phyloP scores from a whole-genome alignment of 2,797 vertebrate species.

The Sternarchorhynchus goeldii region DNA sequence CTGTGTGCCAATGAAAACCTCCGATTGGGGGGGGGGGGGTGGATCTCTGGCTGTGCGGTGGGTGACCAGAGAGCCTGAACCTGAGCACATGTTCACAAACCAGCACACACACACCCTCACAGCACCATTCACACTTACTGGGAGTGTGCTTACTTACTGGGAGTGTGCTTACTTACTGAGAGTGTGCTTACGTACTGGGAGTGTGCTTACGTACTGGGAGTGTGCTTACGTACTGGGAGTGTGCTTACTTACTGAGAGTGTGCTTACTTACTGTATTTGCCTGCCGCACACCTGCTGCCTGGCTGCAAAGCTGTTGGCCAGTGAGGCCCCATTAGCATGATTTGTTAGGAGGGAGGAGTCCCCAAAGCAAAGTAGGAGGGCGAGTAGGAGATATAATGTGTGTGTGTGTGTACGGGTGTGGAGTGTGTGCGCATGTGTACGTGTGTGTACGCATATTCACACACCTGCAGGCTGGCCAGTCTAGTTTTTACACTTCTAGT shows the following conservation, averaged over 20 bases:
- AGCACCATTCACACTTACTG: slow-evolving; percentile 28
- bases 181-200: slow-evolving; percentile 10
- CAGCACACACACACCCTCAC: slow-evolving; percentile 12
- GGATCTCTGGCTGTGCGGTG: too few relatives aligned
- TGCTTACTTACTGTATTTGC: slow-evolving; percentile 9
- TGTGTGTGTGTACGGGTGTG: background rate
- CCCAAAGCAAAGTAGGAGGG: background rate
- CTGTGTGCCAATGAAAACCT: slow-evolving; percentile 1
- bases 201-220: too few relatives aligned
- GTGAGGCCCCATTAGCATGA: slow-evolving; percentile 5
- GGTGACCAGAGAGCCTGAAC: too few relatives aligned
- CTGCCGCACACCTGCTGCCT: slow-evolving; percentile 5
- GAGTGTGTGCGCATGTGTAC: slow-evolving; percentile 5
- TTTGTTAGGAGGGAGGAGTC: background rate
- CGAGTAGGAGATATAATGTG: background rate
- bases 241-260: slow-evolving; percentile 38
- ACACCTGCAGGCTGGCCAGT: too few relatives aligned
- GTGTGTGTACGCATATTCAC: background rate
- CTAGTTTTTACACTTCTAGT: slow-evolving; percentile 31
- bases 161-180: slow-evolving; percentile 13
- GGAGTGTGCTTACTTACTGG: slow-evolving; percentile 27
- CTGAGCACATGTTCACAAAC: background rate
- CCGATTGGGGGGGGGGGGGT: slow-evolving; percentile 54
- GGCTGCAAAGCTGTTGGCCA: slow-evolving; percentile 18
- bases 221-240: slow-evolving; percentile 40